Conservation (phyloP, 2,113 vertebrate genomes). For the Cettia cetti region DNA sequence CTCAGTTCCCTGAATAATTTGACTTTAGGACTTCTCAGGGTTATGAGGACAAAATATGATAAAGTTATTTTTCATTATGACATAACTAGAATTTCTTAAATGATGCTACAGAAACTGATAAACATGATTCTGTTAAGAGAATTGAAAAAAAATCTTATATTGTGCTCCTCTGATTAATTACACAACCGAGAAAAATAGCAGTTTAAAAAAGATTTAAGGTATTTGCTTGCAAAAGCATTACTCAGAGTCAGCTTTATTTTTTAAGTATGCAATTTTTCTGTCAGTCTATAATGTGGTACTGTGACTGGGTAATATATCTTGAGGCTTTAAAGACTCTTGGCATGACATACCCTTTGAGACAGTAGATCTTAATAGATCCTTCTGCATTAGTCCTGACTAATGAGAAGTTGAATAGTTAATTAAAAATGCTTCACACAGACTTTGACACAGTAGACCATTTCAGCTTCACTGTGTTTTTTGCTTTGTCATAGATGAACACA, state of each 20-base stretch:
- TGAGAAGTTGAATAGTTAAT: constrained; percentile 51
- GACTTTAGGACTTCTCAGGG: background rate
- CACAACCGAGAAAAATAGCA: constrained; percentile 33
- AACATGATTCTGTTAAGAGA: constrained; percentile 47
- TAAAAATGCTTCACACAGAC: constrained; percentile 16
- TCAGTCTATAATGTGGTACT: constrained; percentile 55
- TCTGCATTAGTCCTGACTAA: constrained; percentile 50
- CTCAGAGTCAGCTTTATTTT: constrained; percentile 55
- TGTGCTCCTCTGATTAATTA: constrained; percentile 56
- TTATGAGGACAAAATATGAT: constrained; percentile 14
- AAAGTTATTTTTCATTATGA: constrained; percentile 2
- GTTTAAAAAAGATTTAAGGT: constrained; percentile 58
- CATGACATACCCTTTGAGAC: constrained; percentile 15
- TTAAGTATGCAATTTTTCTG: constrained; percentile 61
- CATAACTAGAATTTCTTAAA: constrained; percentile 39
- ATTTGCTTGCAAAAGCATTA: constrained; percentile 52
- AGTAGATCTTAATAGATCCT: constrained; percentile 61
- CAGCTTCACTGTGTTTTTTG: background rate
- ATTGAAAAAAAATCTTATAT: background rate
- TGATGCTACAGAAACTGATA: constrained; percentile 41
- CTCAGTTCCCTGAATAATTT: background rate
- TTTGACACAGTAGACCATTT: constrained; percentile 11
- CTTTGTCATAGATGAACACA: constrained; percentile 22
- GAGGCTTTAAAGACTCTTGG: constrained; percentile 33
- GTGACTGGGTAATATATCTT: constrained; percentile 52